Conservation (phyloP, 1,140 invertebrate genomes). For the Tetragnatha versicolor region DNA sequence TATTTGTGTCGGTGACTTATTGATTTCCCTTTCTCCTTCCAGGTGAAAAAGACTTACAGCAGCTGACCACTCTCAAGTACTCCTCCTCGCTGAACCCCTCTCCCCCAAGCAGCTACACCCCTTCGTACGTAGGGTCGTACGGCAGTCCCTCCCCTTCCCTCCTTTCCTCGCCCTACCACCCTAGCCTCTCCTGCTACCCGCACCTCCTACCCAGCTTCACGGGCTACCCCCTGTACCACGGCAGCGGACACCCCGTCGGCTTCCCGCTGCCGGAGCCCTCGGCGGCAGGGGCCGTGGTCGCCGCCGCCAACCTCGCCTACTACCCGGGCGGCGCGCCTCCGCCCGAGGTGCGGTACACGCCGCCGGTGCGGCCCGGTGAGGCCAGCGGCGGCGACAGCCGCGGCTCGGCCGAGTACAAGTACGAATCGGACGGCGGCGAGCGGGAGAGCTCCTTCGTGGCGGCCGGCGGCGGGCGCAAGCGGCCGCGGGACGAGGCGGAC, state of each 20-base stretch:
- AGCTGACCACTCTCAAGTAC: constrained; percentile 4
- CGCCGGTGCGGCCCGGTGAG: background rate
- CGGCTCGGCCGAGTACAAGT: constrained; percentile 5
- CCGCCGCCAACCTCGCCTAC: background rate
- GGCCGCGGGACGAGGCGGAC: background rate
- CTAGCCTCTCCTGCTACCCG: background rate
- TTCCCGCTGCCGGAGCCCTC: background rate
- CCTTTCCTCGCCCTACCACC: background rate
- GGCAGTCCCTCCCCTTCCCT: background rate
- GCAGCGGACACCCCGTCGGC: background rate
- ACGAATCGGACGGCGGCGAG: constrained; percentile 12
- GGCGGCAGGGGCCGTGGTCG: background rate
- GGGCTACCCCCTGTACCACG: background rate
- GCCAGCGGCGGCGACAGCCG: constrained; percentile 26
- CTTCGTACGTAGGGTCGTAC: background rate
- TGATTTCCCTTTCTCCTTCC: too few species aligned
- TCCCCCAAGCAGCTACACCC: background rate
- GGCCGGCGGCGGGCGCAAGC: background rate
- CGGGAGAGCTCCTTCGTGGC: background rate
- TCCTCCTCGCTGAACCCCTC: background rate
- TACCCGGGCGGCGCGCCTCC: background rate
- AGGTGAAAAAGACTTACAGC: too few species aligned
- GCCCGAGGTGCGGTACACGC: background rate
- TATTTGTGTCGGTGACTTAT: too few species aligned
- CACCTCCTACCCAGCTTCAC: background rate